Evolutionary conservation across 2,888 invertebrate genomes (phyloP), one percentile per base, ranked within the genome.

Genomic region (Acleris laterana): DNA sequence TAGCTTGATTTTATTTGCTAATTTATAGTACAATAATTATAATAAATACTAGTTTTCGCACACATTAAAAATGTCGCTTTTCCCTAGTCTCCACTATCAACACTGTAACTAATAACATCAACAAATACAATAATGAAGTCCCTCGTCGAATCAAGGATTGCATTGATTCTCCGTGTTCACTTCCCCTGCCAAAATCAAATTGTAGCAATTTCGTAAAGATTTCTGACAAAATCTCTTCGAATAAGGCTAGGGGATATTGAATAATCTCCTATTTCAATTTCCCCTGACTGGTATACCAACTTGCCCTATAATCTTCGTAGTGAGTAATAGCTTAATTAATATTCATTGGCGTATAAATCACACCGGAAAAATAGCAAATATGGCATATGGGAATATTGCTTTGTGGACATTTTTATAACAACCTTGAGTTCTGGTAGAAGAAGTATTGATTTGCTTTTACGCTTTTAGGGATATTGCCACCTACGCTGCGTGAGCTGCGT

Each of bases 151-250:
- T 66, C 52, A 66, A 51, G 32, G 52, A 49, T 62, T 62, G 62
- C 65, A 62, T 62, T 72, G 76, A 74, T 77, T 72, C 62, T 68
- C 64, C 62, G 69, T 72, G 60, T 63, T 69, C 66, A 63, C 70
- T 73, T 72, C 75, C 77, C 79, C 73, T 70, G 62, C 69, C 52
- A 70, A 72, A 74, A 77, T 77, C 73, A 74, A 79, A 78, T 79
- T 57, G 61, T 51, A 76, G 72, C 77, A 74, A 80, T 80, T 76
- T 73, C 71, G 69, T 71, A 75, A 72, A 75, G 75, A 79, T 76
- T 78, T 72, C 69, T 64, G 69, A 42, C 72, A 74, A 78, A 76
- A 62, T 75, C 75, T 74, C 75, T 73, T 25, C 72, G 70, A 61
- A 66, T 71, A 63, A 71, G 68, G 64, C 17, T 61, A 69, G 72